These are phyloP conservation scores for Drosophila varians DNA, from an alignment of 1,140 invertebrate genomes.

Conservation along the genomic window DNA sequence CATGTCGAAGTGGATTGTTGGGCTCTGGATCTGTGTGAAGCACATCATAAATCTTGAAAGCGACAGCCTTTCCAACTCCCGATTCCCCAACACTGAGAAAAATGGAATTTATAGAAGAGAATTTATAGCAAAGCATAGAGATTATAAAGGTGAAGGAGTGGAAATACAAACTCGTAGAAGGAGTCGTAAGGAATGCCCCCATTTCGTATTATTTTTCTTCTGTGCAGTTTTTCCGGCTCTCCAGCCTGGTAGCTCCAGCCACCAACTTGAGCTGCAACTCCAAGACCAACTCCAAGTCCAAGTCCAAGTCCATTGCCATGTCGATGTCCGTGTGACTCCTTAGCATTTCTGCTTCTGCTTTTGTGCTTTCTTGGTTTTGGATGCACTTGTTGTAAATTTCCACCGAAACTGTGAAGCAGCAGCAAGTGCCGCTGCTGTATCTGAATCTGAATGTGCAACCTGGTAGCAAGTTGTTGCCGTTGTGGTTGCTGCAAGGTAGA, in stretches of 20 bases:
- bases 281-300: background rate
- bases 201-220: background rate
- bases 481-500: constrained; percentile 11
- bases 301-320: constrained; percentile 22
- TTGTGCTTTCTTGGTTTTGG: background rate
- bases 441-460: constrained; percentile 43
- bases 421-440: constrained; percentile 58
- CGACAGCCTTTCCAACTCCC: constrained; percentile 29
- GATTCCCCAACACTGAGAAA: constrained; percentile 10
- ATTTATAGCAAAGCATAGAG: no score
- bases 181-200: background rate
- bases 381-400: constrained; percentile 80
- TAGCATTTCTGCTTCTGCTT: constrained; percentile 55
- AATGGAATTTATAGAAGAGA: background rate
- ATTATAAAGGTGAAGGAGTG: no score
- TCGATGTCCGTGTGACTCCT: constrained; percentile 56
- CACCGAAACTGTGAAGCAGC: constrained; percentile 60
- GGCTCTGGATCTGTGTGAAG: constrained; percentile 49
- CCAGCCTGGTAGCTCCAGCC: background rate
- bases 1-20: no score
- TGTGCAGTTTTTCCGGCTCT: constrained; percentile 22
- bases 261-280: background rate
- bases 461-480: constrained; percentile 24
- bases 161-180: no score
- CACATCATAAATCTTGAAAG: constrained; percentile 75